A percentile compares a stretch with the other conserved stretches of the same genome.
These are phyloP conservation scores for Idaea biselata DNA, from an alignment of 2,888 invertebrate species.

Conservation along the genomic window DNA sequence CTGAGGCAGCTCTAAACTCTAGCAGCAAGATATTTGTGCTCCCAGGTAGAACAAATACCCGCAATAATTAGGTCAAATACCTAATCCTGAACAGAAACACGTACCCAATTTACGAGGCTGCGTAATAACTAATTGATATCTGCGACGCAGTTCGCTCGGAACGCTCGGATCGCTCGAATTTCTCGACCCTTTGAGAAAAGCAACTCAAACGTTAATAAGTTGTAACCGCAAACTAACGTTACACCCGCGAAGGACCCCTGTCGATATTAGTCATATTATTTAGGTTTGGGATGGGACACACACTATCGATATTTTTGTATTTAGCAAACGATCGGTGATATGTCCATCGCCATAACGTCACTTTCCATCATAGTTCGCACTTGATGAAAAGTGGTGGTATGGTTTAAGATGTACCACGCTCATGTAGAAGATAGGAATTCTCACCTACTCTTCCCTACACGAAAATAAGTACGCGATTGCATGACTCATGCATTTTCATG, in stretches of 20 bases:
- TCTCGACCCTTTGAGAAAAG: conserved; percentile 15
- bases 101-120: neutral
- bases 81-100: neutral
- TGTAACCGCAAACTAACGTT: conserved; percentile 13
- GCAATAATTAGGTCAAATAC: neutral
- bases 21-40: too few species aligned
- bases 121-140: neutral
- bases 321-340: too few species aligned
- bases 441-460: too few species aligned
- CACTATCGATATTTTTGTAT: neutral
- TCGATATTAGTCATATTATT: conserved; percentile 1
- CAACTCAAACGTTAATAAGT: conserved; percentile 22
- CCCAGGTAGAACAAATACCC: neutral
- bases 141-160: neutral
- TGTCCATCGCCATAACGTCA: too few species aligned
- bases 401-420: too few species aligned
- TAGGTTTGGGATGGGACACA: neutral
- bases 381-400: too few species aligned
- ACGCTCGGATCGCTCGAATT: neutral
- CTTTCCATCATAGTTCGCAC: too few species aligned
- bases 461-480: too few species aligned
- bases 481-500: too few species aligned
- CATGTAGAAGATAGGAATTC: too few species aligned
- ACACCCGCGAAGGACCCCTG: conserved; percentile 1
- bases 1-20: too few species aligned